Conservation (phyloP, 2,888 invertebrate genomes). For the Drosophila seclusa region DNA sequence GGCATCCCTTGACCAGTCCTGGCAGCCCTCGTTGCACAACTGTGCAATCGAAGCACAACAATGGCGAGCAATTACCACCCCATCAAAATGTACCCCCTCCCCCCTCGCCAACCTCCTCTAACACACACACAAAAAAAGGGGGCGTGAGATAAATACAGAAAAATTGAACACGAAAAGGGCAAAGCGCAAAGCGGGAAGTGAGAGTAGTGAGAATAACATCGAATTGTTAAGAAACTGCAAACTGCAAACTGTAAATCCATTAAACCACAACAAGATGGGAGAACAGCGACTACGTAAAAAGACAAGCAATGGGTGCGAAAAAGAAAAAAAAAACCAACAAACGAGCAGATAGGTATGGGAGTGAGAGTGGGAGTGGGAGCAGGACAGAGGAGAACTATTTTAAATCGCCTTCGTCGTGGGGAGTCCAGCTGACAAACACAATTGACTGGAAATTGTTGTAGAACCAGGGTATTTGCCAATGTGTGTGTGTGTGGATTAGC, state of each 20-base stretch:
- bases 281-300: constrained; percentile 22
- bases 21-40: constrained; percentile 36
- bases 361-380: background rate
- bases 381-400: constrained; percentile 19
- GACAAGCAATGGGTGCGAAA: constrained; percentile 5
- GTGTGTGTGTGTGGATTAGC: constrained; percentile 50
- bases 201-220: constrained; percentile 74
- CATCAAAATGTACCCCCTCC: background rate
- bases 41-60: constrained; percentile 71
- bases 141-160: constrained; percentile 27
- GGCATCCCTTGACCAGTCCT: constrained; percentile 35
- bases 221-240: constrained; percentile 79
- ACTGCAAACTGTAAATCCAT: constrained; percentile 82
- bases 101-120: background rate
- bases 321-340: background rate
- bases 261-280: constrained; percentile 76
- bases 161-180: constrained; percentile 72
- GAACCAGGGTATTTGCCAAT: constrained; percentile 53
- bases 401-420: constrained; percentile 34
- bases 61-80: constrained; percentile 74
- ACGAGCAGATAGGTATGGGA: background rate
- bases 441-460: constrained; percentile 73
- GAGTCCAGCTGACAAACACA: constrained; percentile 49
- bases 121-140: constrained; percentile 1
- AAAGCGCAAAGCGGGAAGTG: constrained; percentile 71